Evolutionary conservation across 1,140 invertebrate species (phyloP), one percentile per base, ranked within the genome.

Genomic region (Drosophila ficusphila): DNA sequence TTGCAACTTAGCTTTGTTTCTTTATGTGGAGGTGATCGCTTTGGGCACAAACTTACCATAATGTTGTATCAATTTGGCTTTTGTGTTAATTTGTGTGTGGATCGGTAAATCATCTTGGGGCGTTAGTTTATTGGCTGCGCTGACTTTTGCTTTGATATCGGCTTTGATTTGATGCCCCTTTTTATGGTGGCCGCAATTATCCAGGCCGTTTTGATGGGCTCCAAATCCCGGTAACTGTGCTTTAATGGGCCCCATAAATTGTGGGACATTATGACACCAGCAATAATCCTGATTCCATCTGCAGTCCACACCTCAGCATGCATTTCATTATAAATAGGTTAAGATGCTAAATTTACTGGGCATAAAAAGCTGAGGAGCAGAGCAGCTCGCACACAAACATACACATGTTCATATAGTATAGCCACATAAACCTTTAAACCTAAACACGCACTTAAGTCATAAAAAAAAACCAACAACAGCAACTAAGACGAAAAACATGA

Each of bases 301-400:
- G 60, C 60, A 64, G 60, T 64, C 47, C 36, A 39, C 42, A 25
- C 56, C 48, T 27, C 69, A 36, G 23, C 71, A 65, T 57, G 71
- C 62, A 86, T 86, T 88, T 86, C 82, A 85, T 86, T 88, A 86
- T 86, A 86, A 86, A 86, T 86, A 86, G 81, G 81, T 86, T 86
- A 86, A 86, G 76, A 86, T 71, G 81, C 81, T 85, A 81, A 89
- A 85, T 79, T 79, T 77, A 75, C 54, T 61, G 44, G 69, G 56
- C 79, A 79, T 83, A 77, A 81, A 81, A 56, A 27, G 38, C 38
- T 42, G 57, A 54, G 47, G 36, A 77, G 54, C 48, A 38, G 19
- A 16, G 18, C 51, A 53, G 36, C 41, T 21, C 52, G 21, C 39
- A 56, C 12, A 65, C 7, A 21, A n/a, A n/a, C n/a, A n/a, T n/a